These are phyloP conservation scores for Parnassius mnemosyne DNA, from an alignment of 2,888 invertebrate species.

Conservation along the genomic window DNA sequence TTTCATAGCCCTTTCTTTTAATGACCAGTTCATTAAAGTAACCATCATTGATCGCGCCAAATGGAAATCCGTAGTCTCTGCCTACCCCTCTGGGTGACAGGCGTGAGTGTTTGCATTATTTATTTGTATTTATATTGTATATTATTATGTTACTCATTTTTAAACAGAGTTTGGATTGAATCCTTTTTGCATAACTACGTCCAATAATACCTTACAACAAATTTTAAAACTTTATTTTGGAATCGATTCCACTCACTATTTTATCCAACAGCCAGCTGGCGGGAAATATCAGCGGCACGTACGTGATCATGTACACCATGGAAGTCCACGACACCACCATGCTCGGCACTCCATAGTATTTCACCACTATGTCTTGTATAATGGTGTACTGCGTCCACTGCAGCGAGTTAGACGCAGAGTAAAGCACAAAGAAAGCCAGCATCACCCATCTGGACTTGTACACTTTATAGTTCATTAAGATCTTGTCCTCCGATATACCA, in stretches of 20 bases:
- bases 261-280: constrained; percentile 97
- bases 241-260: constrained; percentile 83
- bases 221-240: no score
- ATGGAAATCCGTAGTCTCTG: no score
- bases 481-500: constrained; percentile 35
- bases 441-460: constrained; percentile 89
- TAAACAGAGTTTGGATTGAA: no score
- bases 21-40: no score
- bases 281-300: constrained; percentile 98
- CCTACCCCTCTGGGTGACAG: no score
- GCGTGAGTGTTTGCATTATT: no score
- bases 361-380: constrained; percentile 88
- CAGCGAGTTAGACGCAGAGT: constrained; percentile 94
- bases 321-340: constrained; percentile 96
- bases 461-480: constrained; percentile 70
- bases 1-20: no score
- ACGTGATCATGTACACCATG: constrained; percentile 98
- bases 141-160: no score
- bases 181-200: no score
- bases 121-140: no score
- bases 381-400: constrained; percentile 99
- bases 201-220: no score
- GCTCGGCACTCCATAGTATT: constrained; percentile 86
- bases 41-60: no score
- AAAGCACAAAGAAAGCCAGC: constrained; percentile 89